Base-by-base conservation (phyloP, 2,113 vertebrate genomes). In the Chaetorhynchus papuensis region DNA sequence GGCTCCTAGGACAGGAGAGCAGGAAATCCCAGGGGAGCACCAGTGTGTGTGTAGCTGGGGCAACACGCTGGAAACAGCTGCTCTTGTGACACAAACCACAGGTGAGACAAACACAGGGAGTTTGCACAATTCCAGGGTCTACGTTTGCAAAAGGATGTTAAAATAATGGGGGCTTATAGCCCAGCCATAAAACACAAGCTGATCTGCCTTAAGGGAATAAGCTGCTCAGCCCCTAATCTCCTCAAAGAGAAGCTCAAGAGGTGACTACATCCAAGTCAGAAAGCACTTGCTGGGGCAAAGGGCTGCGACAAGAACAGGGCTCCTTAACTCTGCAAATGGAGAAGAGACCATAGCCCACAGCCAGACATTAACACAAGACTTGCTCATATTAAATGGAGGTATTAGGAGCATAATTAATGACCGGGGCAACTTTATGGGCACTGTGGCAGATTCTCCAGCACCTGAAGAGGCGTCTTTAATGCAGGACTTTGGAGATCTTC, bases 1-100 rank as follows among this genome's bases (percentile, higher is more conserved):
- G 49, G 41, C 11, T 56, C 52, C 69, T 30, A 6, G 52, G 31
- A 42, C 47, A 50, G 33, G 45, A 45, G 27, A 65, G 35, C 22
- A 31, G 6, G 16, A 75, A 71, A 66, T 30, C 41, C 63, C 49
- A 39, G 26, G 70, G 26, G 9, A 81, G 27, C 47, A 39, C 8
- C 72, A 33, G 23, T 0, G 1, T 7, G 23, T 0, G 1, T 7
- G 28, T 13, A 44, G 50, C 35, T 54, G 50, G 20, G 28, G 12
- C 0, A 1, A 45, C 0, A 1, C 1, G 1, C 37, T 30, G 35
- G 27, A 33, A 83, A 59, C 35, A 1, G 4, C 26, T 33, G 33
- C 39, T 81, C 35, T 57, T 57, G 56, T 15, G 31, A 33, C 17
- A 33, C 8, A 31, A 28, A 33, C 47, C 3, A 13, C 13, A 52